Evolutionary conservation across 2,888 invertebrate genomes (phyloP).

Genomic region (Apeira syringaria): DNA sequence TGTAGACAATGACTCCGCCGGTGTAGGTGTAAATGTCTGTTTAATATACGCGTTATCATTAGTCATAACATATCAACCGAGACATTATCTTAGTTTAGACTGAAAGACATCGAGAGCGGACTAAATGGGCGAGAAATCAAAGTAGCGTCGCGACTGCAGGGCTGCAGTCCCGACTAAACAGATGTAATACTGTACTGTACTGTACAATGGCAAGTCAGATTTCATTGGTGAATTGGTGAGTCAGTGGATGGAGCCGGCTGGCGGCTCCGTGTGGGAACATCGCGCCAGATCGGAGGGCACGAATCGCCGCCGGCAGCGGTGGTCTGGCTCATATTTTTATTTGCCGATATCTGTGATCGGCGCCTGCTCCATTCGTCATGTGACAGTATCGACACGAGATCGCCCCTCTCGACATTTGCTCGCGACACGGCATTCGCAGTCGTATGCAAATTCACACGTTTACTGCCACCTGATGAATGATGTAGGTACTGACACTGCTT

Average conservation of each 20-base stretch:
- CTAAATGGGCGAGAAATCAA: conserved; percentile 15
- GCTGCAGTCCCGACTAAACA: conserved; percentile 16
- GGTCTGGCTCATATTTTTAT: conserved; percentile 70
- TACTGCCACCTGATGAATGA: conserved; percentile 69
- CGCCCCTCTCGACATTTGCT: conserved; percentile 67
- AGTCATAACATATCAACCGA: conserved; percentile 23
- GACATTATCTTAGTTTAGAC: conserved; percentile 15
- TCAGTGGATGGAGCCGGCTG: conserved; percentile 20
- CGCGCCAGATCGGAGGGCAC: conserved; percentile 27
- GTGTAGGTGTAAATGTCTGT: conserved; percentile 17
- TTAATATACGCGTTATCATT: conserved; percentile 24
- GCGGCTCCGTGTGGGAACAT: conserved; percentile 31
- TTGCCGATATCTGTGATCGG: conserved; percentile 79
- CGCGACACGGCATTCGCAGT: conserved; percentile 56
- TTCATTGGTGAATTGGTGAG: conserved; percentile 27
- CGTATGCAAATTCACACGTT: conserved; percentile 71
- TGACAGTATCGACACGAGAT: conserved; percentile 81
- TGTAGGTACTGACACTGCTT: conserved; percentile 58
- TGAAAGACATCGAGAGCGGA: conserved; percentile 10
- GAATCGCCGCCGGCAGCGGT: conserved; percentile 45
- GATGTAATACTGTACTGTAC: conserved; percentile 25
- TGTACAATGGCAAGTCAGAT: conserved; percentile 23
- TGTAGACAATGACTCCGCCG: conserved; percentile 15
- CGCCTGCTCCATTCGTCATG: conserved; percentile 82
- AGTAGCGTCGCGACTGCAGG: too few species aligned